phyloP scores from a whole-genome alignment of 2,797 vertebrate genomes.

The Enteromius mattozi region DNA sequence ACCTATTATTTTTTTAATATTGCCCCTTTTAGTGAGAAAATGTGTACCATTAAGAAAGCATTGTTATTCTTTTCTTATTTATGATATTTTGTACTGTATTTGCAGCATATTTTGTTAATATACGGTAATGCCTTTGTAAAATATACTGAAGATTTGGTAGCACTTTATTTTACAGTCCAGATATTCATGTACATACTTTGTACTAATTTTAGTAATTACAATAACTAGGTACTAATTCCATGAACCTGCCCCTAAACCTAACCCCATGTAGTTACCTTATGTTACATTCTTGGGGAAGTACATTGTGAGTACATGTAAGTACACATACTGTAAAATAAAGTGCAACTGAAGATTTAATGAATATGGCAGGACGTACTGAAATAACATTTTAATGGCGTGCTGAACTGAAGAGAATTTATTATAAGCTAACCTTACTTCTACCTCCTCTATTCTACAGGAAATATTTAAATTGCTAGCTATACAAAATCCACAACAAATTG shows the following conservation, averaged over 20 bases:
- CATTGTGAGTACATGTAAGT: too few relatives aligned
- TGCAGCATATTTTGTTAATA: neutral
- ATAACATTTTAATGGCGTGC: neutral
- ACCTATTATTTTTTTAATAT: neutral
- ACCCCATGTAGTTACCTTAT: too few relatives aligned
- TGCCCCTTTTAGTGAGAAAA: neutral
- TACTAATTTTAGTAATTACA: too few relatives aligned
- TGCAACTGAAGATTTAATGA: neutral
- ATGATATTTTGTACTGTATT: neutral
- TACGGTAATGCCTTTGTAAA: neutral
- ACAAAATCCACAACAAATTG: neutral
- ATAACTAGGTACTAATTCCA: too few relatives aligned
- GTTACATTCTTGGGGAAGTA: too few relatives aligned
- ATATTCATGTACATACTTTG: too few relatives aligned
- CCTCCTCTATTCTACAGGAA: neutral
- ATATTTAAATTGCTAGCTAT: neutral
- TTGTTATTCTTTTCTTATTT: neutral
- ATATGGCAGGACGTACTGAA: neutral
- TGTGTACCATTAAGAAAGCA: neutral
- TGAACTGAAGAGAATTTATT: neutral
- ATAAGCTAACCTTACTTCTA: neutral
- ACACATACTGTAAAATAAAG: too few relatives aligned
- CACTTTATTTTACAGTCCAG: too few relatives aligned
- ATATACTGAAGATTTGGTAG: neutral
- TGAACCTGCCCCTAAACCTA: too few relatives aligned